These are phyloP conservation scores for Noctua janthina DNA, from an alignment of 2,888 invertebrate genomes.

Conservation along the genomic window DNA sequence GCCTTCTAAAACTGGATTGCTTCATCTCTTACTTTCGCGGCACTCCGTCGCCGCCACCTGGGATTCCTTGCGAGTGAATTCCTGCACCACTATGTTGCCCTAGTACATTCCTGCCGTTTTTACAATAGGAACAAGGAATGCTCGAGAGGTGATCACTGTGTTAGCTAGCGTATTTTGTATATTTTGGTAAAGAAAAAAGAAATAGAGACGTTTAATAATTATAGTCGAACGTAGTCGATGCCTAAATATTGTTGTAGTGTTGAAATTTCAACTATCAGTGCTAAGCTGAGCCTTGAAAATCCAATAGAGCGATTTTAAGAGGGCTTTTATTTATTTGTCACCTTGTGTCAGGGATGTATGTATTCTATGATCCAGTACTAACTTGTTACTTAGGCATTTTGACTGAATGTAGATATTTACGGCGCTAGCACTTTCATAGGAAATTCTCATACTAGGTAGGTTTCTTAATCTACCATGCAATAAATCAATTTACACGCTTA, in stretches of 20 bases:
- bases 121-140: constrained; percentile 6
- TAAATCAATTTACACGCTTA: constrained; percentile 22
- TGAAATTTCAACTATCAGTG: neutral
- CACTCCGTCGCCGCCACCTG: constrained; percentile 7
- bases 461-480: constrained; percentile 20
- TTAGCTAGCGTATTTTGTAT: neutral
- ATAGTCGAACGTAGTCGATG: neutral
- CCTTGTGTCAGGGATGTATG: neutral
- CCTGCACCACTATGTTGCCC: constrained; percentile 28
- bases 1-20: constrained; percentile 27
- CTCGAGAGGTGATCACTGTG: constrained; percentile 6
- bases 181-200: too few species aligned
- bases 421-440: neutral
- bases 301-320: neutral
- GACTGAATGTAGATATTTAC: neutral
- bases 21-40: constrained; percentile 42
- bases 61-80: constrained; percentile 34
- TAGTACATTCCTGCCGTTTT: constrained; percentile 18
- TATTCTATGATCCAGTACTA: neutral
- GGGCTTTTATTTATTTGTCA: neutral
- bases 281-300: neutral
- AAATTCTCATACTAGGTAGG: constrained; percentile 10
- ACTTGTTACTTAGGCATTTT: neutral
- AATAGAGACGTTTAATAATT: too few species aligned
- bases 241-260: neutral